These are phyloP conservation scores for Drosophila athabasca DNA, from an alignment of 1,140 invertebrate genomes.

Conservation along the genomic window DNA sequence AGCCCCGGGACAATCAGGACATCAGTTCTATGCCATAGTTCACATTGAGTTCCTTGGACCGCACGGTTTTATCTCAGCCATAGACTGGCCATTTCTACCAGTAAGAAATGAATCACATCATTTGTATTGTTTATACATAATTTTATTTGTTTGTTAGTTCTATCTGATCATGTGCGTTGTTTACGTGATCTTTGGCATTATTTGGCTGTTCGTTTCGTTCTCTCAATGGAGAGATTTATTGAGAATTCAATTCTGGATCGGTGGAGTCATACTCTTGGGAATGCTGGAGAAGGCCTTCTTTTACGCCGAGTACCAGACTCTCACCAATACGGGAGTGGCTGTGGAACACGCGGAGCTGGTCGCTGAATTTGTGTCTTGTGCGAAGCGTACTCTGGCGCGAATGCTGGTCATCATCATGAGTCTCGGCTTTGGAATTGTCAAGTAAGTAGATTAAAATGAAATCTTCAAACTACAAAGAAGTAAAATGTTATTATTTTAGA, in stretches of 20 bases:
- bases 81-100: slow-evolving; percentile 89
- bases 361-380: slow-evolving; percentile 92
- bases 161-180: slow-evolving; percentile 95
- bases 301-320: slow-evolving; percentile 93
- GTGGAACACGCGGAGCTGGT: slow-evolving; percentile 89
- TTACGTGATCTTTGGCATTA: slow-evolving; percentile 92
- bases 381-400: slow-evolving; percentile 94
- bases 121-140: slow-evolving; percentile 6
- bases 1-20: slow-evolving; percentile 30
- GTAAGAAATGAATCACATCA: slow-evolving; percentile 80
- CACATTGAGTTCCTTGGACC: slow-evolving; percentile 87
- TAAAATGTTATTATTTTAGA: slow-evolving; percentile 83
- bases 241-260: slow-evolving; percentile 98
- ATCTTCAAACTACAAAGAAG: slow-evolving; percentile 7
- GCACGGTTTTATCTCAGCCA: slow-evolving; percentile 90
- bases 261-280: slow-evolving; percentile 93
- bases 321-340: slow-evolving; percentile 90
- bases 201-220: slow-evolving; percentile 93
- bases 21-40: slow-evolving; percentile 84
- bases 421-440: slow-evolving; percentile 97
- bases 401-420: slow-evolving; percentile 97
- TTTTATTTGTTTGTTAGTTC: slow-evolving; percentile 86
- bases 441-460: slow-evolving; percentile 86
- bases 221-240: slow-evolving; percentile 95
- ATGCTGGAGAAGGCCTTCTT: slow-evolving; percentile 94